Evolutionary conservation across 2,113 vertebrate genomes (phyloP).

Genomic region (Leptobrachium leishanense): DNA sequence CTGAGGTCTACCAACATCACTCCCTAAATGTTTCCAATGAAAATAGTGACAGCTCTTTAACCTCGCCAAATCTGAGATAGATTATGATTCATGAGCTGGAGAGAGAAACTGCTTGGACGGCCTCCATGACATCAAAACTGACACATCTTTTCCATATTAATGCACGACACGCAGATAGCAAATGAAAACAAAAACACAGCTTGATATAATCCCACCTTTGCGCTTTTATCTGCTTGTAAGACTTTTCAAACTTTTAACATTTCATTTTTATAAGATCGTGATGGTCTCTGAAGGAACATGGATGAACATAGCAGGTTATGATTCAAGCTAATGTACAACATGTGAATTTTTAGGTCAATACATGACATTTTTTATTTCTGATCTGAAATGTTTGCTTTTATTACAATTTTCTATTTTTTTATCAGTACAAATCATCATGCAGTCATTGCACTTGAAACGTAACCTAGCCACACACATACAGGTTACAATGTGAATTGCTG

Average conservation of each 20-base stretch:
- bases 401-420: too few species aligned
- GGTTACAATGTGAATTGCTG: too few species aligned
- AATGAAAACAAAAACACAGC: conserved; percentile 11
- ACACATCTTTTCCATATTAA: conserved; percentile 17
- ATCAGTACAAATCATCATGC: too few species aligned
- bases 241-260: conserved; percentile 2
- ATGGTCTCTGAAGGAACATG: neutral
- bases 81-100: conserved; percentile 11
- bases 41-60: too few species aligned
- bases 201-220: conserved; percentile 9
- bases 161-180: neutral
- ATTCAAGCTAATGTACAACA: too few species aligned
- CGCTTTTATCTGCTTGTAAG: conserved; percentile 11
- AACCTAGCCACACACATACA: too few species aligned
- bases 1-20: too few species aligned
- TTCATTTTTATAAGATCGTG: neutral
- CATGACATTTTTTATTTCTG: neutral
- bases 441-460: too few species aligned
- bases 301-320: neutral
- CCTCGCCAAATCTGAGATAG: neutral
- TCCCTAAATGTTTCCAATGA: too few species aligned
- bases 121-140: neutral
- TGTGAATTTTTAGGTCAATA: too few species aligned
- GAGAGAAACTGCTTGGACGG: neutral
- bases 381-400: too few species aligned